A percentile compares a stretch with the other conserved stretches of the same genome.
Conservation (phyloP, 2,888 invertebrate genomes). For the Smittia sp. region DNA sequence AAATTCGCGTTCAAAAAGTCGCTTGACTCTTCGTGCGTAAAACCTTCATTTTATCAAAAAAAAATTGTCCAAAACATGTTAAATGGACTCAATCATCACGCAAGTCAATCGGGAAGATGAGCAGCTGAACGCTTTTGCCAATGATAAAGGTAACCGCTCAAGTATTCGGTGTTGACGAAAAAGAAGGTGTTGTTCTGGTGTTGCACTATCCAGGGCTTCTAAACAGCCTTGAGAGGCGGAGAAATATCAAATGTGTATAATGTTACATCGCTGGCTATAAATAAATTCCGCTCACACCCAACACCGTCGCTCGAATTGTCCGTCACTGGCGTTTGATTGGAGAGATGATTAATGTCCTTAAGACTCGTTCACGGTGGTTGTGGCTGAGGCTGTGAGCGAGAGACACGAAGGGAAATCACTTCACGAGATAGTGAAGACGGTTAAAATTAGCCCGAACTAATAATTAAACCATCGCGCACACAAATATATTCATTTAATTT, state of each 20-base stretch:
- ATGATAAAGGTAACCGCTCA: constrained; percentile 77
- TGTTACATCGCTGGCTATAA: constrained; percentile 21
- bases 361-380: no score
- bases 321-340: neutral
- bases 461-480: constrained; percentile 4
- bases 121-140: constrained; percentile 85
- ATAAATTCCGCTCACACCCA: constrained; percentile 29
- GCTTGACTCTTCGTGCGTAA: constrained; percentile 18
- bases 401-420: neutral
- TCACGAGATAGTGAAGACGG: neutral
- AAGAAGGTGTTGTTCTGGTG: constrained; percentile 4
- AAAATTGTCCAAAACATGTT: constrained; percentile 58
- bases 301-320: neutral
- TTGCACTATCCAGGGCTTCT: constrained; percentile 15
- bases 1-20: constrained; percentile 7
- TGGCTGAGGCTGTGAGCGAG: no score
- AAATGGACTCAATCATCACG: constrained; percentile 98
- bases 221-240: constrained; percentile 5
- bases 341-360: neutral
- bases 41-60: constrained; percentile 43
- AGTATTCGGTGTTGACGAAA: constrained; percentile 25
- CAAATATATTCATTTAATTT: neutral
- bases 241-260: neutral
- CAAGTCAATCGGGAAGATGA: constrained; percentile 98
- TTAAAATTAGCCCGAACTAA: neutral